phyloP scores from a whole-genome alignment of 2,888 invertebrate species.

The Drosophila fulvimacula region DNA sequence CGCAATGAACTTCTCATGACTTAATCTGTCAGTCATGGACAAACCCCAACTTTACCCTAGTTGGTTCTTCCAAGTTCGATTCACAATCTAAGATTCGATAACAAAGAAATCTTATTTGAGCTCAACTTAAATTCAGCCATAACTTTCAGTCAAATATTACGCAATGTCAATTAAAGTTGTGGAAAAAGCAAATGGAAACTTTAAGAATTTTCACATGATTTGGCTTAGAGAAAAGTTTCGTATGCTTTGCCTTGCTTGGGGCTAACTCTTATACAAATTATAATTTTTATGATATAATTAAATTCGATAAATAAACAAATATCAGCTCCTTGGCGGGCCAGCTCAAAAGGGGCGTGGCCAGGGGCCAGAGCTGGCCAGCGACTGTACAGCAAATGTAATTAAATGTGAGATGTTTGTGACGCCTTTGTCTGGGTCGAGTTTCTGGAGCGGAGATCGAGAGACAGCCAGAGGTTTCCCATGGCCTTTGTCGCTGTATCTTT shows the following conservation, averaged over 20 bases:
- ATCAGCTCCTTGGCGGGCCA: not conserved
- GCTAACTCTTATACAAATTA: slow-evolving; percentile 12
- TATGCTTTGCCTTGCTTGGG: not conserved
- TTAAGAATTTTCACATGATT: slow-evolving; percentile 13
- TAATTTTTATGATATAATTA: slow-evolving; percentile 28
- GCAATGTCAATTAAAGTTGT: not conserved
- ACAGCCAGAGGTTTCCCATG: slow-evolving; percentile 33
- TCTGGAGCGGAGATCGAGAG: slow-evolving; percentile 2
- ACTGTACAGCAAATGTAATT: slow-evolving; percentile 63
- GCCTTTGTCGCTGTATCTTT: slow-evolving; percentile 29
- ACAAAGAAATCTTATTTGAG: not conserved
- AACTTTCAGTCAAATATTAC: too few relatives aligned
- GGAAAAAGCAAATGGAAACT: not conserved
- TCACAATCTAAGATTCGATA: not conserved
- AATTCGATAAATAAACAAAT: slow-evolving; percentile 28
- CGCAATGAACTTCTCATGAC: not conserved
- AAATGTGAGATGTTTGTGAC: slow-evolving; percentile 74
- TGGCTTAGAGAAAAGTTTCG: not conserved
- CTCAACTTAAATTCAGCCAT: not conserved
- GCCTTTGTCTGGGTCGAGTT: slow-evolving; percentile 61
- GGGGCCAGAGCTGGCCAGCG: slow-evolving; percentile 28
- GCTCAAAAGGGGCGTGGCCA: slow-evolving; percentile 43
- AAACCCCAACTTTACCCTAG: not conserved
- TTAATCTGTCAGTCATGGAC: not conserved
- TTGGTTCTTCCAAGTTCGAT: not conserved